Percentiles rank a stretch among this genome's conserved stretches.
These are phyloP conservation scores for Spheniscus mendiculus DNA, from an alignment of 2,113 vertebrate genomes.

Conservation along the genomic window DNA sequence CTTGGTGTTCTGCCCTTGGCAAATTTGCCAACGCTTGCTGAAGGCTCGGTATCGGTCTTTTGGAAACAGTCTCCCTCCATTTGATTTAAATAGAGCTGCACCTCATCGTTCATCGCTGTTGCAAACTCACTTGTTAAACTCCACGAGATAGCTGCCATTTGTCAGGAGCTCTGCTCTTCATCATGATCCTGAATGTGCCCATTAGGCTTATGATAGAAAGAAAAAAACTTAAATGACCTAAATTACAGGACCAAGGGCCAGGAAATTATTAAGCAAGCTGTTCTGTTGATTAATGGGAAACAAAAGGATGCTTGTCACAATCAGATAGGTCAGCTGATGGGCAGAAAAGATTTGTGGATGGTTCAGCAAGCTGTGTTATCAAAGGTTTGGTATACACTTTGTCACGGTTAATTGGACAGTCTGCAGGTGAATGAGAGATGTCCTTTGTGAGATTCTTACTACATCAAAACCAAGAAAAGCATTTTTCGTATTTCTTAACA, in stretches of 20 bases:
- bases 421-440: neutral
- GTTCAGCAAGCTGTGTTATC: neutral
- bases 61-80: neutral
- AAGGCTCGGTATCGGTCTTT: neutral
- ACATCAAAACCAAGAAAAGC: neutral
- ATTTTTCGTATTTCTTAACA: neutral
- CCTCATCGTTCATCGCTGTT: neutral
- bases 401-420: neutral
- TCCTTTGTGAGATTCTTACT: neutral
- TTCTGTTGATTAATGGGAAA: neutral
- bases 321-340: neutral
- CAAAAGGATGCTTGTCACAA: neutral
- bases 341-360: neutral
- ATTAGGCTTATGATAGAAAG: neutral
- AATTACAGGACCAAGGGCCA: neutral
- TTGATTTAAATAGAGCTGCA: neutral
- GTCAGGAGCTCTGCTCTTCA: neutral
- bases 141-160: neutral
- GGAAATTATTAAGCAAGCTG: conserved; percentile 19
- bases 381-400: neutral
- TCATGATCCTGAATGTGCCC: neutral
- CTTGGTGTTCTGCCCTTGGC: neutral
- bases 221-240: neutral
- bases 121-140: neutral
- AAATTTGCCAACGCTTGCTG: neutral